A percentile compares a stretch with the other conserved stretches of the same genome.
These are phyloP conservation scores for Gallinago nigripennis DNA, from an alignment of 2,797 vertebrate species.

Conservation along the genomic window DNA sequence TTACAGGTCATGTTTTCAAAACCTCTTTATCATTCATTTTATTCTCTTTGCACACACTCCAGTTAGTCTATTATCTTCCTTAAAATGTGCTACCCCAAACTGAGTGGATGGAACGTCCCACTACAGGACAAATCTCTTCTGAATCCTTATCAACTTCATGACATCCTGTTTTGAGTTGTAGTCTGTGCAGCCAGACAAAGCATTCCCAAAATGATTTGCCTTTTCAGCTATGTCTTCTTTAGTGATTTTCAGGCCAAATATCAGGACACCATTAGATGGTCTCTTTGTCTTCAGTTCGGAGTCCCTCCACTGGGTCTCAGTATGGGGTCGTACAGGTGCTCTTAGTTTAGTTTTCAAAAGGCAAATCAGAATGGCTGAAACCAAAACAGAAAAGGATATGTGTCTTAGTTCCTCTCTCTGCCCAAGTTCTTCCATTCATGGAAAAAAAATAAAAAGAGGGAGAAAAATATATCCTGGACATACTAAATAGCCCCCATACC, in stretches of 20 bases:
- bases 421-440: neutral
- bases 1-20: constrained; percentile 42
- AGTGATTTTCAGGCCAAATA: neutral
- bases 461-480: neutral
- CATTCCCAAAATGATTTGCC: neutral
- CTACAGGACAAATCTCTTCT: neutral
- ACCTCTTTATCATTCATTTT: constrained; percentile 30
- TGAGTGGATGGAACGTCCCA: neutral
- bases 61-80: neutral
- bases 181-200: neutral
- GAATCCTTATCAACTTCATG: neutral
- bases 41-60: neutral
- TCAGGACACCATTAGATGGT: neutral
- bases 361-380: neutral
- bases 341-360: neutral
- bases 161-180: neutral
- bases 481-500: constrained; percentile 11
- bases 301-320: neutral
- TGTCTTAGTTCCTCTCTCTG: neutral
- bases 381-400: neutral
- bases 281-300: neutral
- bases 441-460: neutral
- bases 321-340: neutral
- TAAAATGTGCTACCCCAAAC: neutral
- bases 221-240: neutral